Percentiles rank a stretch among this genome's conserved stretches.
phyloP scores from a whole-genome alignment of 2,113 vertebrate species.

The Leptobrachium leishanense region DNA sequence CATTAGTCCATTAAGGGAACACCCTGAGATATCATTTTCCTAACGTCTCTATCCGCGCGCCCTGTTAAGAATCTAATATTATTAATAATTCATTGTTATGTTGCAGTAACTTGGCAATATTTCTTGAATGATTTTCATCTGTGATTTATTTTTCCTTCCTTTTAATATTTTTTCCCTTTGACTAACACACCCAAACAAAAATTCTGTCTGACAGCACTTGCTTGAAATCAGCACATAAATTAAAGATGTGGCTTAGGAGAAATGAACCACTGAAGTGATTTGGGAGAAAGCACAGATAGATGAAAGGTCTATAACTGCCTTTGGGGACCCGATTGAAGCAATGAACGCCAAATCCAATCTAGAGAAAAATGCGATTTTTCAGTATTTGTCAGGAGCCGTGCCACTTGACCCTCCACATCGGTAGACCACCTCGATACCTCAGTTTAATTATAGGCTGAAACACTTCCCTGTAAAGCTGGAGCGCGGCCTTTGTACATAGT shows the following conservation, averaged over 20 bases:
- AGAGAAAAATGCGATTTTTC: slow-evolving; percentile 1
- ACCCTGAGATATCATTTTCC: too few species aligned
- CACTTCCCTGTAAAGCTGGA: background rate
- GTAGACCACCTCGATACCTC: background rate
- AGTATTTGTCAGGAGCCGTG: slow-evolving; percentile 29
- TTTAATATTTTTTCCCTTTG: slow-evolving; percentile 1
- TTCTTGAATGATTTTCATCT: background rate
- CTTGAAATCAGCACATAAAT: slow-evolving; percentile 27
- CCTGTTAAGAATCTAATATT: background rate
- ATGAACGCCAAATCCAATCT: slow-evolving; percentile 26
- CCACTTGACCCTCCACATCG: slow-evolving; percentile 3
- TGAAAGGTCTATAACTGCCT: slow-evolving; percentile 43
- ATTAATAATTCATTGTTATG: slow-evolving; percentile 1
- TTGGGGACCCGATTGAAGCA: slow-evolving; percentile 36
- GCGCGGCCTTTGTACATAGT: background rate
- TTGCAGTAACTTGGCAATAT: background rate
- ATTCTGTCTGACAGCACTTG: slow-evolving; percentile 29
- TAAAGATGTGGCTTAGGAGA: slow-evolving; percentile 29
- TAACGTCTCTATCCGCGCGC: background rate
- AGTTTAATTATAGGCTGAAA: slow-evolving; percentile 1
- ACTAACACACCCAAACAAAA: slow-evolving; percentile 26
- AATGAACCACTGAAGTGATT: slow-evolving; percentile 31
- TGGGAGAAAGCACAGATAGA: slow-evolving; percentile 41
- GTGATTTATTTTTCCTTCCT: background rate
- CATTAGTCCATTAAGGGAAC: too few species aligned